Percentiles rank a stretch among this genome's conserved stretches.
Conservation (phyloP, 2,888 invertebrate genomes). For the Diaphora mendica region DNA sequence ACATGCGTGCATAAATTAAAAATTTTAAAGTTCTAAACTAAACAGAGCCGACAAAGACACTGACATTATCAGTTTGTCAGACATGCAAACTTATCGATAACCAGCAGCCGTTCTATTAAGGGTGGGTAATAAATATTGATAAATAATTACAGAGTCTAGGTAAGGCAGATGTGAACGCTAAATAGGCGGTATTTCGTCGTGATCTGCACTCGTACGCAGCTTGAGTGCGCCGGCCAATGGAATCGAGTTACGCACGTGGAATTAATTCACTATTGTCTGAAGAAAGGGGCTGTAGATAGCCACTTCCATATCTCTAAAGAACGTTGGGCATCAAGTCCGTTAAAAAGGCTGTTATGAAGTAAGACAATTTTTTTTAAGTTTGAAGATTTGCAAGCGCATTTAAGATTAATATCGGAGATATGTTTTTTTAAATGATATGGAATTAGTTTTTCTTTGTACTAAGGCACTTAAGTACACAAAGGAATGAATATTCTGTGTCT, state of each 20-base stretch:
- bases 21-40: not conserved
- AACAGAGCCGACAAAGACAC: not conserved
- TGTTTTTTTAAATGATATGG: not conserved
- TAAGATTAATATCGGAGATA: not conserved
- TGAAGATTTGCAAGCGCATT: not conserved
- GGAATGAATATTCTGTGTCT: too few relatives aligned
- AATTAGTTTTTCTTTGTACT: too few relatives aligned
- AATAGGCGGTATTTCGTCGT: conserved; percentile 71
- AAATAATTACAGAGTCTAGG: conserved; percentile 50
- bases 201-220: conserved; percentile 84
- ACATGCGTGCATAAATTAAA: not conserved
- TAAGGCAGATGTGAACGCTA: conserved; percentile 77
- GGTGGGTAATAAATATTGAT: conserved; percentile 50
- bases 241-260: conserved; percentile 58
- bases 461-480: too few relatives aligned
- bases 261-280: conserved; percentile 67
- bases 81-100: conserved; percentile 42
- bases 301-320: conserved; percentile 28
- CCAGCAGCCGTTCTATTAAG: conserved; percentile 29
- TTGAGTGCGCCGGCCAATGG: conserved; percentile 75
- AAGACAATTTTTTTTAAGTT: conserved; percentile 2
- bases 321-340: conserved; percentile 15
- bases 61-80: not conserved
- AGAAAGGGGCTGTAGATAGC: conserved; percentile 44
- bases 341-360: conserved; percentile 1